Percentiles rank a stretch among this genome's conserved stretches.
These are phyloP conservation scores for Marcusenius ussheri DNA, from an alignment of 2,113 vertebrate species.

Conservation along the genomic window DNA sequence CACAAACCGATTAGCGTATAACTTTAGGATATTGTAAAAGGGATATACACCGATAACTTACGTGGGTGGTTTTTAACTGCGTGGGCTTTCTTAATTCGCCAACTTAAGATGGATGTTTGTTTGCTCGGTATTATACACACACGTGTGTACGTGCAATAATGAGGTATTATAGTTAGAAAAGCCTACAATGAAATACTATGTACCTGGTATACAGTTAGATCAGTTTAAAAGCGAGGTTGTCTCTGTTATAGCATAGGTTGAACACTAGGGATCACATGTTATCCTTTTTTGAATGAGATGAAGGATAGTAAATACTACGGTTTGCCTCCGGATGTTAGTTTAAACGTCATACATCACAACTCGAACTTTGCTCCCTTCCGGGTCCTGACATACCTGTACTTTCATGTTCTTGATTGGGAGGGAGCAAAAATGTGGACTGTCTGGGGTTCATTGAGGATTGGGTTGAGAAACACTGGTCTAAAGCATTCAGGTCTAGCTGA, in stretches of 20 bases:
- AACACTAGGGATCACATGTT: neutral
- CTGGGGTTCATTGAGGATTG: neutral
- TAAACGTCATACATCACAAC: neutral
- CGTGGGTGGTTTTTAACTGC: neutral
- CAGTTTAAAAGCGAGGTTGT: neutral
- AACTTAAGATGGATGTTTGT: neutral
- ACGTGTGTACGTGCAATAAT: neutral
- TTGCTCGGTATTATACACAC: neutral
- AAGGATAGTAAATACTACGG: neutral
- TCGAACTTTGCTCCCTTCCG: neutral
- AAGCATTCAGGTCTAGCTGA: neutral
- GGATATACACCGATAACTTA: neutral
- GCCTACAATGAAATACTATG: neutral
- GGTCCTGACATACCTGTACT: neutral
- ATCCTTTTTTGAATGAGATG: neutral
- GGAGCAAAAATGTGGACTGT: neutral
- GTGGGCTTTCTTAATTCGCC: neutral
- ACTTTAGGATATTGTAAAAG: neutral
- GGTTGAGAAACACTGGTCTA: neutral
- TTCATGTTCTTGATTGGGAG: neutral
- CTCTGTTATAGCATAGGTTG: neutral
- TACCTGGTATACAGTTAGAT: neutral
- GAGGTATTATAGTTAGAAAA: neutral
- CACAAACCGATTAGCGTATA: neutral
- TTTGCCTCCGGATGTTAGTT: neutral